Base-by-base conservation (phyloP, 2,113 vertebrate species). In the Misgurnus mizolepis region DNA sequence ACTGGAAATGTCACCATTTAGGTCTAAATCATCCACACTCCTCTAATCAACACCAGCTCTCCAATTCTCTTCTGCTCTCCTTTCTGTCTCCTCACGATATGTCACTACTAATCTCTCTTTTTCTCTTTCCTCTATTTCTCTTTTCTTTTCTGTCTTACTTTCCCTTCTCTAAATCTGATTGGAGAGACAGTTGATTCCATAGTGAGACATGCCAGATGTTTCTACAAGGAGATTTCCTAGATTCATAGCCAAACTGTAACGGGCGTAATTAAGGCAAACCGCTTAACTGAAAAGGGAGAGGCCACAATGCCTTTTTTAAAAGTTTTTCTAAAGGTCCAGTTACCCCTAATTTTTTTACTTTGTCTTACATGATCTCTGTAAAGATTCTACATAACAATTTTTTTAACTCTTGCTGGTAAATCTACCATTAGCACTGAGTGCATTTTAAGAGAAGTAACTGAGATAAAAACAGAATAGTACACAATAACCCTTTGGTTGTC, bases 1-100 rank as follows among this genome's bases (percentile, higher is more conserved):
- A 80, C 81, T 86, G 81, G 75, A 86, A 84, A 76, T 86, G 83
- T 86, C 81, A 83, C 70, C 81, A 85, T 81, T 79, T 78, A 76
- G 74, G 77, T 76, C 80, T 85, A 86, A 86, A 79, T 86, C 83
- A 86, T 82, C 80, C 78, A 72, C 78, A 72, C 81, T 81, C 45
- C 80, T 84, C 83, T 88, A 84, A 86, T 86, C 81, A 87, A 83
- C 75, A 60, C 67, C 85, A 84, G 80, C 53, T 45, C 70, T 85
- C 64, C 65, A 76, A 82, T 76, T 78, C 79, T 81, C 80, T 62
- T 78, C 66, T 77, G 68, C 76, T 80, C 67, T 75, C 53, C 82
- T 73, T 79, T 82, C 79, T 77, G 56, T 79, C 76, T 77, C 79
- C 18, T 6, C 47, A 14, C 4, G 8, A 14, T 68, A 69, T 69